phyloP scores from a whole-genome alignment of 2,113 vertebrate species.

The Vulpes ferrilata region DNA sequence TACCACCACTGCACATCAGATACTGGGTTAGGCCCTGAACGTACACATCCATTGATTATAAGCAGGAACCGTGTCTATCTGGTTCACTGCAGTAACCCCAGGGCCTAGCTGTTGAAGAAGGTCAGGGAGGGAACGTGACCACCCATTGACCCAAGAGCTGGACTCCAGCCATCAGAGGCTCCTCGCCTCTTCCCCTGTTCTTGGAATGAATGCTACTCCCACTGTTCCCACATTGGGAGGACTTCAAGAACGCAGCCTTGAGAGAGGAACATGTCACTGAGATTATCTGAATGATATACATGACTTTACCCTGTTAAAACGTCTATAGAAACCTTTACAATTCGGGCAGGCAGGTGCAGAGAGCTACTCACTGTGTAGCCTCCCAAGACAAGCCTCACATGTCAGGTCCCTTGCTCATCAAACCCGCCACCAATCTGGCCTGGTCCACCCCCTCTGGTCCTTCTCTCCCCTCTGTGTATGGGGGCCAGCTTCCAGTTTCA shows the following conservation, averaged over 20 bases:
- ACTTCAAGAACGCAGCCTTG: not conserved
- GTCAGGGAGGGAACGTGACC: not conserved
- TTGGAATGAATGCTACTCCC: too few relatives aligned
- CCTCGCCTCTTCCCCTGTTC: not conserved
- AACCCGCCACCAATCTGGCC: too few relatives aligned
- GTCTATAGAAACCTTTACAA: not conserved
- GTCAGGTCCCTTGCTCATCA: not conserved
- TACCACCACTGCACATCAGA: rapidly evolving
- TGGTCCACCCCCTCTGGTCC: not conserved
- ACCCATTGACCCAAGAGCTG: not conserved
- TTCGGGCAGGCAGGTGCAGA: not conserved
- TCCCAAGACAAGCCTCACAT: not conserved
- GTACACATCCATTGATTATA: not conserved
- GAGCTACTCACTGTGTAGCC: not conserved
- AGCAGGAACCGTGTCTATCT: not conserved
- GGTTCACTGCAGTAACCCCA: not conserved
- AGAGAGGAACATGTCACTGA: not conserved
- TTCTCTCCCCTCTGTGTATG: not conserved
- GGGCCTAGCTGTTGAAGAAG: not conserved
- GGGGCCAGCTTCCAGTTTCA: not conserved
- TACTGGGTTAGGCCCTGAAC: too few relatives aligned
- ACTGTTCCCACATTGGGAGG: not conserved
- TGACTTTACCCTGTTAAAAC: too few relatives aligned
- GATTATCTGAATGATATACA: rapidly evolving
- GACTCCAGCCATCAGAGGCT: not conserved